These are phyloP conservation scores for Ferrisia virgata DNA, from an alignment of 2,888 invertebrate genomes.

Conservation along the genomic window DNA sequence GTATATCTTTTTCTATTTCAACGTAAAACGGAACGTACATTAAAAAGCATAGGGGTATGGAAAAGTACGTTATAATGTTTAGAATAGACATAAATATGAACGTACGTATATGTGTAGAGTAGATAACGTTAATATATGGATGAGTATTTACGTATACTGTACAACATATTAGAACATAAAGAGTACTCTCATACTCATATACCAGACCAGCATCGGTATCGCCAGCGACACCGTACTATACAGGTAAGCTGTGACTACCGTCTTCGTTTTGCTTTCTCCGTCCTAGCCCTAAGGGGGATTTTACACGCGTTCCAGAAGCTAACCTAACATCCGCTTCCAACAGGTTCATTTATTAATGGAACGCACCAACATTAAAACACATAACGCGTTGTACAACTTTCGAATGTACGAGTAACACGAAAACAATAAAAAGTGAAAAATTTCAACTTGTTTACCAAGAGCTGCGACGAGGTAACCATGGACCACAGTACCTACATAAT, in stretches of 20 bases:
- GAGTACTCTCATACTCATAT: background rate
- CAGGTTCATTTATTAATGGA: constrained; percentile 28
- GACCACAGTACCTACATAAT: background rate
- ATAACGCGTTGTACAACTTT: constrained; percentile 17
- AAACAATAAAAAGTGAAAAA: constrained; percentile 1
- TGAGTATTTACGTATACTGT: background rate
- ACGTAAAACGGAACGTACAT: too few species aligned
- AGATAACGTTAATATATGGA: too few species aligned
- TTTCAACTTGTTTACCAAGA: background rate
- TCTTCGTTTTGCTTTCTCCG: constrained; percentile 25
- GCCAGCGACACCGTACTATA: background rate
- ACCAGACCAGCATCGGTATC: background rate
- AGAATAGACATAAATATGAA: too few species aligned
- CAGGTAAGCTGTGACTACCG: constrained; percentile 24
- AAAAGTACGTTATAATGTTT: too few species aligned
- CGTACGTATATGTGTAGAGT: too few species aligned
- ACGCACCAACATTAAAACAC: constrained; percentile 2
- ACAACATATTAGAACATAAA: background rate
- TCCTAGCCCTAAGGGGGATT: constrained; percentile 24
- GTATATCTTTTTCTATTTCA: too few species aligned
- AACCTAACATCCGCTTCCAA: constrained; percentile 26
- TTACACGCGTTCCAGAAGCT: constrained; percentile 26
- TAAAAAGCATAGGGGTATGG: too few species aligned
- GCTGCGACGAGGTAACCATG: background rate
- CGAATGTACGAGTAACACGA: constrained; percentile 19